phyloP scores from a whole-genome alignment of 2,888 invertebrate species.

The Malthinus seriepunctatus region DNA sequence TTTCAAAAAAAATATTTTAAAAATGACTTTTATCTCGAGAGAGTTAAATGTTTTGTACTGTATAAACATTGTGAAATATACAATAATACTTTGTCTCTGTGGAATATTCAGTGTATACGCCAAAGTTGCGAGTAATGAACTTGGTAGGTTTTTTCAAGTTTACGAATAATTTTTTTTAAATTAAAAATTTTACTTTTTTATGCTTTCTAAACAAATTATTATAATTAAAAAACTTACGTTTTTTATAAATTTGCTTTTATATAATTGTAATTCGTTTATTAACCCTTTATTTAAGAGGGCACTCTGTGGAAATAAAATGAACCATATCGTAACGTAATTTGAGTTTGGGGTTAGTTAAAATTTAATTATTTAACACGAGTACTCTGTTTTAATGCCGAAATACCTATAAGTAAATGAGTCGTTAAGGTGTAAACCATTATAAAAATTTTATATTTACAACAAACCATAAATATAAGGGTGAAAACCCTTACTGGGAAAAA shows the following conservation, averaged over 20 bases:
- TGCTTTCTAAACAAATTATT: background rate
- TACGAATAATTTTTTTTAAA: background rate
- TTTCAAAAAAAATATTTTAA: background rate
- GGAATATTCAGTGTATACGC: slow-evolving; percentile 17
- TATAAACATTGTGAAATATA: slow-evolving; percentile 11
- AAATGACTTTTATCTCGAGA: slow-evolving; percentile 14
- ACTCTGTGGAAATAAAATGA: slow-evolving; percentile 15
- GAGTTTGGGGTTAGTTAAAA: slow-evolving; percentile 17
- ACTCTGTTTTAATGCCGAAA: slow-evolving; percentile 5
- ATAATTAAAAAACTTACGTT: background rate
- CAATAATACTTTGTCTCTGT: slow-evolving; percentile 12
- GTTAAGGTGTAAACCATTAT: background rate
- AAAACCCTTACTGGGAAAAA: too few species aligned
- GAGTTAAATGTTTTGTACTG: slow-evolving; percentile 5
- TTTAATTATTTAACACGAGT: slow-evolving; percentile 15
- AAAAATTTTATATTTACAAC: too few species aligned
- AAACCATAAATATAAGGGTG: too few species aligned
- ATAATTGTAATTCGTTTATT: slow-evolving; percentile 2
- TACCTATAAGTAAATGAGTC: slow-evolving; percentile 11
- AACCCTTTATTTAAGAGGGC: slow-evolving; percentile 7
- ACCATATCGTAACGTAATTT: slow-evolving; percentile 16
- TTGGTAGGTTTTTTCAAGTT: slow-evolving; percentile 17
- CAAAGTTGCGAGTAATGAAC: slow-evolving; percentile 15
- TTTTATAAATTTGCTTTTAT: background rate
- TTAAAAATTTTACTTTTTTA: background rate